Conservation (phyloP, 2,888 invertebrate species). For the Aspidiotus rigidus region DNA sequence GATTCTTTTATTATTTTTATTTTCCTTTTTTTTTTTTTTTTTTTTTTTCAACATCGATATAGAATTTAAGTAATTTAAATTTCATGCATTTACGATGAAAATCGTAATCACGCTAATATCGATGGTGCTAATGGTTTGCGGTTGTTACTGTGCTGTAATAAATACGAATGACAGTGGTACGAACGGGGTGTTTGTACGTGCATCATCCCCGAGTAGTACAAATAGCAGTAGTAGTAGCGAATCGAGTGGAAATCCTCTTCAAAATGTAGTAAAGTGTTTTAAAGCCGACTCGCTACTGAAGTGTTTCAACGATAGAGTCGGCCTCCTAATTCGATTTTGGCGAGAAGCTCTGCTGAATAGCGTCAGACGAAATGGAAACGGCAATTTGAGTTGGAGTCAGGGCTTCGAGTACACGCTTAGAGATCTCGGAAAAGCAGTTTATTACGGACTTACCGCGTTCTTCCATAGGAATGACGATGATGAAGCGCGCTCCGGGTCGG, state of each 20-base stretch:
- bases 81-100: conserved; percentile 25
- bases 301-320: conserved; percentile 24
- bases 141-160: conserved; percentile 27
- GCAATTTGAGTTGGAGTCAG: conserved; percentile 15
- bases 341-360: conserved; percentile 17
- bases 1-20: not conserved
- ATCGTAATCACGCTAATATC: conserved; percentile 25
- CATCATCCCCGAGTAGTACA: not conserved
- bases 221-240: conserved; percentile 3
- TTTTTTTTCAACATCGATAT: not conserved
- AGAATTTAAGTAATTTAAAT: not conserved
- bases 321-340: conserved; percentile 16
- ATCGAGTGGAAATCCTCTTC: conserved; percentile 17
- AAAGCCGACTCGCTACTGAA: conserved; percentile 28
- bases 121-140: conserved; percentile 30
- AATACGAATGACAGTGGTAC: conserved; percentile 8
- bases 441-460: conserved; percentile 34
- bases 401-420: conserved; percentile 35
- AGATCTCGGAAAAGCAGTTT: conserved; percentile 36
- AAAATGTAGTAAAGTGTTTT: conserved; percentile 22
- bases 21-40: not conserved
- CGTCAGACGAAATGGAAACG: conserved; percentile 23
- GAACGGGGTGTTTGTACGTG: not conserved
- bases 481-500: conserved; percentile 10
- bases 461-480: conserved; percentile 21